Evolutionary conservation across 92 coral and sea anemone species (phyloP).

Genomic region (Chrysogorgia sp.): DNA sequence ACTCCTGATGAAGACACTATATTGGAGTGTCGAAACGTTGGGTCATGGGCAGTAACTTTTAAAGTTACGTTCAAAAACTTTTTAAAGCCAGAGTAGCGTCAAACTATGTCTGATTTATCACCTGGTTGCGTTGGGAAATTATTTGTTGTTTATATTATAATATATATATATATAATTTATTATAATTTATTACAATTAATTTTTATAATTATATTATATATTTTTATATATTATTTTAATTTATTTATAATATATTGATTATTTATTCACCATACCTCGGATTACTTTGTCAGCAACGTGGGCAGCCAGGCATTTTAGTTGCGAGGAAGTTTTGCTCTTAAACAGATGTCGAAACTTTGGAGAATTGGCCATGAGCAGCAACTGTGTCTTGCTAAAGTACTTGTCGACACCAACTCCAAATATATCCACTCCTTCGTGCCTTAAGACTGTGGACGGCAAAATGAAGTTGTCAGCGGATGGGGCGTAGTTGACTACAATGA

Average conservation of each 20-base stretch:
- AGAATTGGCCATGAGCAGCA: slow-evolving; percentile 53
- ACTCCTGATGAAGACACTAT: too few species aligned
- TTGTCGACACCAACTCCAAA: slow-evolving; percentile 75
- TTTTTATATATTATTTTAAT: too few species aligned
- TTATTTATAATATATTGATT: background rate
- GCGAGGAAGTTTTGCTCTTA: slow-evolving; percentile 5
- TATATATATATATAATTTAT: too few species aligned
- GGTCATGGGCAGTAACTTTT: too few species aligned
- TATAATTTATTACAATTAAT: too few species aligned
- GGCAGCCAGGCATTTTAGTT: slow-evolving; percentile 33
- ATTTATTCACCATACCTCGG: background rate
- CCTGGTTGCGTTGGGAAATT: background rate
- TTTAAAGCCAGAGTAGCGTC: too few species aligned
- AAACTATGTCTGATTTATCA: too few species aligned
- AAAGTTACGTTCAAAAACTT: too few species aligned
- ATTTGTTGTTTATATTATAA: too few species aligned
- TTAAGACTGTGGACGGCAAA: slow-evolving; percentile 56
- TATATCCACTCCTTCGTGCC: slow-evolving; percentile 63
- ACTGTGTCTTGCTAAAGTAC: slow-evolving; percentile 63
- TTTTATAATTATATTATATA: too few species aligned
- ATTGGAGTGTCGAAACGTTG: too few species aligned
- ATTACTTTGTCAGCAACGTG: slow-evolving; percentile 35
- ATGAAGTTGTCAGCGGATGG: slow-evolving; percentile 55
- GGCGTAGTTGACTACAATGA: slow-evolving; percentile 22
- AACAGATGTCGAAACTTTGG: slow-evolving; percentile 41